These are phyloP conservation scores for Ophiothrix spiculata DNA, from an alignment of 35 echinoderm and acorn worm species.

Conservation along the genomic window DNA sequence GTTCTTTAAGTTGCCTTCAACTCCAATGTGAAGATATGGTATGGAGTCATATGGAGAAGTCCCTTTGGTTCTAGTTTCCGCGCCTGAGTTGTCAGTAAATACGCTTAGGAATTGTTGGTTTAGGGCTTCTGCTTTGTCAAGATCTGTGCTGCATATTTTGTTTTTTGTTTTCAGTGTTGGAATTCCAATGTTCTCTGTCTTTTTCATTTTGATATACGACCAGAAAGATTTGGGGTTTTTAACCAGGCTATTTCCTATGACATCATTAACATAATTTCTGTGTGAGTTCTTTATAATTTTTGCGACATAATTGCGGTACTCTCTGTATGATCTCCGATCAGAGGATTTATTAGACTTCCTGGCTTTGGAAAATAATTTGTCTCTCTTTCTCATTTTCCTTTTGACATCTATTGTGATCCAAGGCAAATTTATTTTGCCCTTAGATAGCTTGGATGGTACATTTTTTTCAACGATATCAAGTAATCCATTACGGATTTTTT, in stretches of 20 bases:
- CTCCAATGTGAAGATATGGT: neutral
- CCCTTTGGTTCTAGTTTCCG: too few relatives aligned
- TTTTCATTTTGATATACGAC: neutral
- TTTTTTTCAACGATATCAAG: neutral
- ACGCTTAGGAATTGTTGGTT: conserved; percentile 14
- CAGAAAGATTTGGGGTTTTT: neutral
- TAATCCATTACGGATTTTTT: neutral
- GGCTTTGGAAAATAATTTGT: neutral
- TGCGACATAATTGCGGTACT: neutral
- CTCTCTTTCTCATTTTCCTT: neutral
- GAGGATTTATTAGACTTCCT: neutral
- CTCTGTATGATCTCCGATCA: neutral
- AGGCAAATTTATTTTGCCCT: neutral
- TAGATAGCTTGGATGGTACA: neutral
- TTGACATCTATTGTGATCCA: neutral
- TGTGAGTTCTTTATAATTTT: neutral
- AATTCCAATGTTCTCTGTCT: neutral
- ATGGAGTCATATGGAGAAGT: neutral
- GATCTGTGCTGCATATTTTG: conserved; percentile 14
- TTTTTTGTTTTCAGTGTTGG: neutral
- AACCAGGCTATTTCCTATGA: neutral
- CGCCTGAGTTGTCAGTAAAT: too few relatives aligned
- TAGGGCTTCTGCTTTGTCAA: conserved; percentile 27
- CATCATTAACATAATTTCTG: neutral
- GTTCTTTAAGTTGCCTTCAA: neutral